These are phyloP conservation scores for Margaritifera margaritifera DNA, from an alignment of 2,888 invertebrate genomes.

Conservation along the genomic window DNA sequence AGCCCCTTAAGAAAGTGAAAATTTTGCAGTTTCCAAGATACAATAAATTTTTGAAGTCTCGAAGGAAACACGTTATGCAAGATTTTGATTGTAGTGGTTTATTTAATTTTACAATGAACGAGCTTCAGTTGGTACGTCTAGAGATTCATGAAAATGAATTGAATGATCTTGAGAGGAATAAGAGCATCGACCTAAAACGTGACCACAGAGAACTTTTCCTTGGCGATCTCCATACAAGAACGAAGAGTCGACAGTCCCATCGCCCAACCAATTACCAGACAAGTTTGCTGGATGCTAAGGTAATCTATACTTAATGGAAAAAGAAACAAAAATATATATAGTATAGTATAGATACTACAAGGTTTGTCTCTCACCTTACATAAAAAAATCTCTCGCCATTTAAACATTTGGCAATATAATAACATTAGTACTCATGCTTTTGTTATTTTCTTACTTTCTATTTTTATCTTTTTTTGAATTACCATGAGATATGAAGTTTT, in stretches of 20 bases:
- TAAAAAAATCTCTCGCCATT: no score
- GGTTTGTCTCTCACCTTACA: no score
- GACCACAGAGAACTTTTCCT: constrained; percentile 71
- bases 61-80: constrained; percentile 17
- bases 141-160: constrained; percentile 67
- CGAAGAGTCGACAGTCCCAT: constrained; percentile 73
- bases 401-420: no score
- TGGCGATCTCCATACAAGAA: constrained; percentile 76
- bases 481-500: no score
- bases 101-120: constrained; percentile 76
- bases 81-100: constrained; percentile 74
- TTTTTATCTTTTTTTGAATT: no score
- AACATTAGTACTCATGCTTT: no score
- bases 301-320: constrained; percentile 56
- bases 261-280: constrained; percentile 77
- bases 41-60: constrained; percentile 19
- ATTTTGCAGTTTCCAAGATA: constrained; percentile 46
- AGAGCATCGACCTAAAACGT: background rate
- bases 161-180: constrained; percentile 12
- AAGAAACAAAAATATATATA: no score
- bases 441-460: no score
- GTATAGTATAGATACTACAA: no score
- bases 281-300: constrained; percentile 74
- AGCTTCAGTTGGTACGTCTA: constrained; percentile 76
- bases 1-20: constrained; percentile 56